These are phyloP conservation scores for Drosophila melanica DNA, from an alignment of 1,140 invertebrate genomes.

Conservation along the genomic window DNA sequence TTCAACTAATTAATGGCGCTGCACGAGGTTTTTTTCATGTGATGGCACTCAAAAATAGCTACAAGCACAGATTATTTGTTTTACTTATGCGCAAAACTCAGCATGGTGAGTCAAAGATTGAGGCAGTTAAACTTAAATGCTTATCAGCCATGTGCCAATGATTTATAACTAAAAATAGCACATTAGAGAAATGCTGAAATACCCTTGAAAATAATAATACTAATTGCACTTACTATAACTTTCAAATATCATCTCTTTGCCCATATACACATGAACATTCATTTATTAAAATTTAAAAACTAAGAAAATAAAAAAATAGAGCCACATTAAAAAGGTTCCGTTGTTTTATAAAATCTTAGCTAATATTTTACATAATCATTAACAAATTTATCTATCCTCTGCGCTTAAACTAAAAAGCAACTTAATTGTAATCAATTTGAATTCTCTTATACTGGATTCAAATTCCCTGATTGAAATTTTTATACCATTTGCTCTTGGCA, in stretches of 20 bases:
- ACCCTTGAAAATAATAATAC: slow-evolving; percentile 4
- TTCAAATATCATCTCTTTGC: not conserved
- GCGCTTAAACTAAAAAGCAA: too few species aligned
- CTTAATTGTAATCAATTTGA: too few species aligned
- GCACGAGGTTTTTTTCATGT: slow-evolving; percentile 21
- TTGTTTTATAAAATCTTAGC: too few species aligned
- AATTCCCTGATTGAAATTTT: not conserved
- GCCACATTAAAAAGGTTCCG: too few species aligned
- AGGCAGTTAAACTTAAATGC: slow-evolving; percentile 45
- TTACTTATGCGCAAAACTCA: slow-evolving; percentile 36
- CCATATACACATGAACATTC: too few species aligned
- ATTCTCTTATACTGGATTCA: too few species aligned
- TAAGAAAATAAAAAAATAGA: too few species aligned
- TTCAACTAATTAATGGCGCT: slow-evolving; percentile 56
- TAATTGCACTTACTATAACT: not conserved
- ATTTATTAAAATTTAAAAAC: too few species aligned
- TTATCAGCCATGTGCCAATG: slow-evolving; percentile 48
- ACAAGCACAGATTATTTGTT: slow-evolving; percentile 39
- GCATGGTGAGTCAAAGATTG: slow-evolving; percentile 48
- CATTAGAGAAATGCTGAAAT: slow-evolving; percentile 13
- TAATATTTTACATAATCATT: too few species aligned
- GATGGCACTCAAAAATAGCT: slow-evolving; percentile 34
- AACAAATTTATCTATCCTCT: too few species aligned
- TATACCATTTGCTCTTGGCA: too few species aligned
- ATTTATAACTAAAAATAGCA: slow-evolving; percentile 29